phyloP scores from a whole-genome alignment of 2,797 vertebrate genomes.

The Stomatorhinus walkeri region DNA sequence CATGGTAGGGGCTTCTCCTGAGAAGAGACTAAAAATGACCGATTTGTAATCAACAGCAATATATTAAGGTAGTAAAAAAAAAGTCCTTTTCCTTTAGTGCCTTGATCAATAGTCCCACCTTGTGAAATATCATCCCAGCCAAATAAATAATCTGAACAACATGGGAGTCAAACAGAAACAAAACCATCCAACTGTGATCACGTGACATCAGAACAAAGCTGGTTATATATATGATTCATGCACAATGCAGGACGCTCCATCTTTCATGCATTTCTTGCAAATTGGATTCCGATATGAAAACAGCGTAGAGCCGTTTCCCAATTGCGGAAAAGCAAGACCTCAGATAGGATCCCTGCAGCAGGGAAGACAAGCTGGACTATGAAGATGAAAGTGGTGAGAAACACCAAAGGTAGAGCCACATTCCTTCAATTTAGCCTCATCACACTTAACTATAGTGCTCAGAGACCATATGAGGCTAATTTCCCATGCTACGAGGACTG shows the following conservation, averaged over 20 bases:
- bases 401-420: neutral
- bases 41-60: neutral
- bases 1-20: neutral
- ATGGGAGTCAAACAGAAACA: neutral
- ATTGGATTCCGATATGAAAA: neutral
- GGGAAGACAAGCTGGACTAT: neutral
- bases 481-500: conserved; percentile 1
- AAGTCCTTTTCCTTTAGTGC: neutral
- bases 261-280: neutral
- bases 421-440: neutral
- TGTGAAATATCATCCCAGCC: neutral
- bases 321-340: neutral
- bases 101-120: neutral
- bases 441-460: neutral
- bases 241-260: neutral
- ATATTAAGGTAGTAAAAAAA: neutral
- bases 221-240: neutral
- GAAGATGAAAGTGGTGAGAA: neutral
- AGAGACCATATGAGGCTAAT: conserved; percentile 13
- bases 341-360: neutral
- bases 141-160: neutral
- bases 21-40: neutral
- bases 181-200: neutral
- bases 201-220: neutral
- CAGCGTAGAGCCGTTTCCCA: neutral